Conservation (phyloP, 2,888 invertebrate genomes). For the Dyspetes luteomarginatus region DNA sequence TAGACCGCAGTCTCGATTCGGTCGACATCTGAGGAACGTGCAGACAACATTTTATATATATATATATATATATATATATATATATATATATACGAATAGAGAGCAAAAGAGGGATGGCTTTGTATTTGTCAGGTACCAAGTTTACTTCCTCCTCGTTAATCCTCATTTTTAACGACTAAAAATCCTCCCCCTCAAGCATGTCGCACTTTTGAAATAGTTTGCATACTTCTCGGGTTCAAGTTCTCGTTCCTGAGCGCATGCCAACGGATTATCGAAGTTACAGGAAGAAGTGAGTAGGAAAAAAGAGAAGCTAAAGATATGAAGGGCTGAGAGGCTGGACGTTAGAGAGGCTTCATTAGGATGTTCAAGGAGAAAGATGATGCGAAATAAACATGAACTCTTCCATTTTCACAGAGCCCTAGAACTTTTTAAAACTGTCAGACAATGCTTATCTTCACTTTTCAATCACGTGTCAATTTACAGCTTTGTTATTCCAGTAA, state of each 20-base stretch:
- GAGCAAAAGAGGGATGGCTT: neutral
- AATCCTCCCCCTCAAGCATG: neutral
- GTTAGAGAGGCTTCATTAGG: constrained; percentile 71
- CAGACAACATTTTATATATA: no score
- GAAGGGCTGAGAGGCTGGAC: constrained; percentile 48
- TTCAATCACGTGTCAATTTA: no score
- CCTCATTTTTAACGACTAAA: neutral
- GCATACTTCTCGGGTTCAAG: constrained; percentile 70
- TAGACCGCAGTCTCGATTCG: neutral
- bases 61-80: no score
- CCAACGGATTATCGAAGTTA: constrained; percentile 6
- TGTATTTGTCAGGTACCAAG: constrained; percentile 1
- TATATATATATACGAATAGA: neutral
- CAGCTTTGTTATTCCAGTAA: no score
- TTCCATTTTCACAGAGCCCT: neutral
- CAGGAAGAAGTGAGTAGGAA: neutral
- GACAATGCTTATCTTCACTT: neutral
- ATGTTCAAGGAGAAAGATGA: constrained; percentile 62
- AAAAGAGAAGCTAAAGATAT: constrained; percentile 48
- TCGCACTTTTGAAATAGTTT: constrained; percentile 69
- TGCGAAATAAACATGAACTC: constrained; percentile 61
- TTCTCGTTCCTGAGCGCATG: constrained; percentile 63
- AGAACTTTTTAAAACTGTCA: neutral
- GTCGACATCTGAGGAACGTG: neutral
- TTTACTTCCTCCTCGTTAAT: neutral